Base-by-base conservation (phyloP, 1,140 invertebrate genomes). In the Dendrolimus punctatus region DNA sequence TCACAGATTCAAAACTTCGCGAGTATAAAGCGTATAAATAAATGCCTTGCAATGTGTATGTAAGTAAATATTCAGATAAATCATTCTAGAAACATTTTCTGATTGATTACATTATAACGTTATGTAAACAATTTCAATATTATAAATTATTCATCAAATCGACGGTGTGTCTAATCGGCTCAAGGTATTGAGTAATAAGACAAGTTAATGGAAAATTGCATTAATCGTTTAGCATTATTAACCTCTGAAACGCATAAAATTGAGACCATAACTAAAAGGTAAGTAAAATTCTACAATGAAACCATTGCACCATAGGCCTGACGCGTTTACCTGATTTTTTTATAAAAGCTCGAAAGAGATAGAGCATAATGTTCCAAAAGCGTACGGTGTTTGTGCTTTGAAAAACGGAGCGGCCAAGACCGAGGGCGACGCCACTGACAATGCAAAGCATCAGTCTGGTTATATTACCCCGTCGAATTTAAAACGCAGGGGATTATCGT, bases 361-460 rank as follows among this genome's bases (percentile, higher is more conserved):
- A 61, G 63, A 59, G 46, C 51, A 73, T 58, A 65, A 23, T 73
- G 66, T 69, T 68, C 69, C 61, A 61, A 75, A 76, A 76, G 66
- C 70, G 69, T 74, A 72, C 75, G 62, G 66, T 73, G 69, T 71
- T 74, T 74, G 62, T 64, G 23, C 23, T 23, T 58, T 72, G 65
- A 65, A 54, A 71, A 69, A 69, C 37, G 39, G 72, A 81, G 68
- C 78, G 71, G 73, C 72, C 67, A 70, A 71, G 76, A 72, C 65
- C 62, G 71, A 74, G 75, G 77, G 75, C 77, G 77, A 80, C 74
- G 73, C 63, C 69, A 72, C 78, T 64, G 68, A 77, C 81, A 85
- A 85, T 85, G 80, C 81, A 85, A 71, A 71, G 72, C 71, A 67
- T 71, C 71, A 73, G 75, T 75, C 81, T 83, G 78, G 81, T 85